Base-by-base conservation (phyloP, 2,797 vertebrate species). In the Polyboroides typus region DNA sequence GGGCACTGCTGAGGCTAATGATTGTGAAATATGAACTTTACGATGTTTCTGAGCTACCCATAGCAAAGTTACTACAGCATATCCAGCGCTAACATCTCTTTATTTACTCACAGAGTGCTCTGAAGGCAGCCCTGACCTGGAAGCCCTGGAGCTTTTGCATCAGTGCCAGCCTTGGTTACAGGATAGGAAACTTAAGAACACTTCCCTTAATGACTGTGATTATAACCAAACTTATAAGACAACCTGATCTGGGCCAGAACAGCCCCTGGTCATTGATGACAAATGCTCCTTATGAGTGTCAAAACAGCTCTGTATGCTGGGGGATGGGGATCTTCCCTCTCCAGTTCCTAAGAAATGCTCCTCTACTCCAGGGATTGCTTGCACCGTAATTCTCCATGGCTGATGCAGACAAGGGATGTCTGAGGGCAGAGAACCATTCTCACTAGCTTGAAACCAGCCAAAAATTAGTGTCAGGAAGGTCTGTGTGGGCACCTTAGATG, bases 1-100 rank as follows among this genome's bases (percentile, higher is more conserved):
- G 94, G 94, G 96, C 95, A 95, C 67, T 71, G 56, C 60, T 42
- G 75, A 87, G 34, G 67, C 52, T 91, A 95, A 83, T 53, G 60
- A 53, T 48, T 60, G 72, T 94, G 91, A 93, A 93, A 94, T 87
- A 80, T 3, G 60, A 94, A 96, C 63, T 82, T 93, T 71, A 90
- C 0, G 0, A 86, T 23, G 26, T 62, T 86, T 81, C 91, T 92
- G 88, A 87, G 81, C 81, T 96, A 33, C n/a, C 7, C 76, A 80
- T 2, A 14, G 66, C 23, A 82, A 72, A 78, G 38, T 86, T 75
- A 74, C 78, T 71, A 18, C 71, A 55, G 60, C 29, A 48, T 3
- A 16, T 52, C 25, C 52, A 95, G 72, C 4, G 5, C 12, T 66
- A 56, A 96, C 68, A 60, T 63, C 47, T 59, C 68, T 91, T 79